A percentile compares a stretch with the other conserved stretches of the same genome.
phyloP scores from a whole-genome alignment of 2,888 invertebrate species.

The Caenorhabditis auriculariae region DNA sequence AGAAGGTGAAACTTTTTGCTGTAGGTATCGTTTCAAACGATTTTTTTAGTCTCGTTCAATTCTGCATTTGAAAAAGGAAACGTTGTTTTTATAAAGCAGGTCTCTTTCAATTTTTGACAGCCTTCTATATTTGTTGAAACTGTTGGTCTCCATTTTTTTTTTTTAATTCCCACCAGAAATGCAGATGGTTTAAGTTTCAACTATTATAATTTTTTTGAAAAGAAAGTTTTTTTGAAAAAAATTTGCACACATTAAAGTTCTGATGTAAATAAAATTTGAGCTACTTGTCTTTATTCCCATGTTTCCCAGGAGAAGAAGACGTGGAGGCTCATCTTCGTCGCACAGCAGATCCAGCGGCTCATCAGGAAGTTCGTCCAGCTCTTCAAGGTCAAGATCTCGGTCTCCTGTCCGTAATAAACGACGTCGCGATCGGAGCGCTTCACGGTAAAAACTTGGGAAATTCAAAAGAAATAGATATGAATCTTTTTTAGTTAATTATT shows the following conservation, averaged over 20 bases:
- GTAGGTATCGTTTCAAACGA: too few relatives aligned
- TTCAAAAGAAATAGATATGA: neutral
- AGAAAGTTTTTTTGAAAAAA: neutral
- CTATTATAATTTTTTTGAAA: too few relatives aligned
- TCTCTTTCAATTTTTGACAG: too few relatives aligned
- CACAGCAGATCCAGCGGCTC: constrained; percentile 5
- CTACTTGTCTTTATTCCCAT: neutral
- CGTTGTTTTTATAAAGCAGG: too few relatives aligned
- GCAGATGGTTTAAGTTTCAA: too few relatives aligned
- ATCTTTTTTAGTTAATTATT: constrained; percentile 4
- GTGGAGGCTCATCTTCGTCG: constrained; percentile 17
- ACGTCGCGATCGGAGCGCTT: constrained; percentile 13
- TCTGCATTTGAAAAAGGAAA: too few relatives aligned
- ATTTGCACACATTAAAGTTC: constrained; percentile 5
- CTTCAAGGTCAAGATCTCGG: constrained; percentile 21
- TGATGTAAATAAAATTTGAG: too few relatives aligned
- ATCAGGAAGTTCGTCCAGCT: constrained; percentile 9
- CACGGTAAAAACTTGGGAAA: constrained; percentile 2
- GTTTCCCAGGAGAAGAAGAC: constrained; percentile 8
- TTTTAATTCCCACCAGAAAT: too few relatives aligned
- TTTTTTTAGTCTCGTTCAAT: too few relatives aligned
- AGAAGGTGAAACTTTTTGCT: too few relatives aligned
- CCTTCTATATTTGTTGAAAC: too few relatives aligned
- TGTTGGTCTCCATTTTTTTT: too few relatives aligned
- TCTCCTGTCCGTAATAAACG: constrained; percentile 8